These are phyloP conservation scores for Julus scandinavius DNA, from an alignment of 2,888 invertebrate genomes.

Conservation along the genomic window DNA sequence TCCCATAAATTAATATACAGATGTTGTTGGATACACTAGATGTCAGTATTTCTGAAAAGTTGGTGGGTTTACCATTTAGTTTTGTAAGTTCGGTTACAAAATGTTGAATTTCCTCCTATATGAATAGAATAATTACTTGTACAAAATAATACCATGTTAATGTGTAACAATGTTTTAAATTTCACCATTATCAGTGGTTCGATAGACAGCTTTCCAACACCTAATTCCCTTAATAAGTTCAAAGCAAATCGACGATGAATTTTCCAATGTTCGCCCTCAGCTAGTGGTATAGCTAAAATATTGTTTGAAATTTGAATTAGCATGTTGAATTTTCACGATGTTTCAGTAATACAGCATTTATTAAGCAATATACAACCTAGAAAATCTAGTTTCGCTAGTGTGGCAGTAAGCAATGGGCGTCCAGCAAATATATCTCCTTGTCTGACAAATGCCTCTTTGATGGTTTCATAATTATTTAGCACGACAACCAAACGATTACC, in stretches of 20 bases:
- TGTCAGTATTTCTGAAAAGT: neutral
- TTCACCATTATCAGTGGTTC: slow-evolving; percentile 48
- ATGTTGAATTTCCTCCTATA: neutral
- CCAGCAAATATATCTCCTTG: neutral
- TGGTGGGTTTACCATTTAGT: neutral
- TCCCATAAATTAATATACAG: neutral
- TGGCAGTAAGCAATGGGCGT: neutral
- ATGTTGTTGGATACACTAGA: slow-evolving; percentile 44
- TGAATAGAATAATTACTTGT: no score
- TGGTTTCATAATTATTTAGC: neutral
- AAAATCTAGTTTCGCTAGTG: no score
- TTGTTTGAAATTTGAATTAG: no score
- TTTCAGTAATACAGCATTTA: no score
- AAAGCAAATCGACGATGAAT: slow-evolving; percentile 48
- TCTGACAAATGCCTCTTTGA: neutral
- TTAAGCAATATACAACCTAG: no score
- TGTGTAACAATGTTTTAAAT: no score
- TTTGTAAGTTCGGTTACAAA: slow-evolving; percentile 18
- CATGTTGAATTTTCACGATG: no score
- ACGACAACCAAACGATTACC: neutral
- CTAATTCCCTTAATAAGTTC: slow-evolving; percentile 49
- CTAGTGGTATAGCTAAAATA: slow-evolving; percentile 1
- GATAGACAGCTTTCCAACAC: slow-evolving; percentile 15
- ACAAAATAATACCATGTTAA: no score
- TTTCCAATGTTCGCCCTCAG: slow-evolving; percentile 49